These are phyloP conservation scores for Ptiloglossa arizonensis DNA, from an alignment of 1,140 invertebrate genomes.

Conservation along the genomic window DNA sequence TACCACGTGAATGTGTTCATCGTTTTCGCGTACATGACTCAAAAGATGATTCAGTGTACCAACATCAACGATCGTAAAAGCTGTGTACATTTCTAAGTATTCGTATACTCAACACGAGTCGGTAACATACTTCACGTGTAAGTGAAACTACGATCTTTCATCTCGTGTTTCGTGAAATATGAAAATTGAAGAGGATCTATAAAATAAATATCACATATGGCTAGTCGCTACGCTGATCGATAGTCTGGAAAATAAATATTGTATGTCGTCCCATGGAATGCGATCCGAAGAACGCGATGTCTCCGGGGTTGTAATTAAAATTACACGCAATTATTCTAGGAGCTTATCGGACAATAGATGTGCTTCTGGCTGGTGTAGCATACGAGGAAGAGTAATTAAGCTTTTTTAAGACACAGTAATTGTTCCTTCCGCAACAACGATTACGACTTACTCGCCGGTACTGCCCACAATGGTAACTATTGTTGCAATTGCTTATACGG, in stretches of 20 bases:
- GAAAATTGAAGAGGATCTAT: no score
- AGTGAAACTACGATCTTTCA: no score
- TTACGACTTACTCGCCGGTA: conserved; percentile 41
- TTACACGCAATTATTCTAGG: conserved; percentile 4
- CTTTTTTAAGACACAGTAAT: conserved; percentile 56
- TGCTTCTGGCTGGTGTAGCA: conserved; percentile 7
- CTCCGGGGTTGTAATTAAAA: background rate
- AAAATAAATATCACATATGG: no score
- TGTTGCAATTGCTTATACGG: conserved; percentile 40
- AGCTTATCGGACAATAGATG: conserved; percentile 7
- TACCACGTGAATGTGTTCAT: no score
- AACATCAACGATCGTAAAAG: no score
- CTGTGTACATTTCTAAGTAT: no score
- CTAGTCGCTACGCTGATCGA: no score
- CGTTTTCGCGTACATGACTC: no score
- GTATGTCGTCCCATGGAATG: background rate
- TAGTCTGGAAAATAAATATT: background rate
- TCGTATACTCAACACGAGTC: no score
- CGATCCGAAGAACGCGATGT: background rate
- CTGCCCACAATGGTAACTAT: conserved; percentile 47
- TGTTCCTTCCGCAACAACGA: conserved; percentile 60
- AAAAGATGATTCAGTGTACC: no score
- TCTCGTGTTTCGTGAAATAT: no score
- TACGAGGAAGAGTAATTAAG: conserved; percentile 63
- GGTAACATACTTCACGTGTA: no score